phyloP scores from a whole-genome alignment of 2,888 invertebrate genomes.

The Mallateleia sp. region DNA sequence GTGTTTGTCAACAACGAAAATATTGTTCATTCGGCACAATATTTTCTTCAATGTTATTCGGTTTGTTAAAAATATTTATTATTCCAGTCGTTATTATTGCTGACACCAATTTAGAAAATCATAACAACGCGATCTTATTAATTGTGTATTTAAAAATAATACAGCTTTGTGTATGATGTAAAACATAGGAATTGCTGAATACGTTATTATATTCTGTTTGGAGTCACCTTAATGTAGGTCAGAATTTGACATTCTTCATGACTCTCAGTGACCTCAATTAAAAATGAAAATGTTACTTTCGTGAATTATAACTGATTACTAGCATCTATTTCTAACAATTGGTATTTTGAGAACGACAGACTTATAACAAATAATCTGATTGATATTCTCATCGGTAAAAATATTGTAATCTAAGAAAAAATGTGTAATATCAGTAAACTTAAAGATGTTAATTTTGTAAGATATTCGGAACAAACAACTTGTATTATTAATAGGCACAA shows the following conservation, averaged over 20 bases:
- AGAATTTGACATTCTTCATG: slow-evolving; percentile 75
- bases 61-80: background rate
- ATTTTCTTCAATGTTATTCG: background rate
- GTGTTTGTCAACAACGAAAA: too few relatives aligned
- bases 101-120: background rate
- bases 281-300: slow-evolving; percentile 66
- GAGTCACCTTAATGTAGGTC: slow-evolving; percentile 68
- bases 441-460: too few relatives aligned
- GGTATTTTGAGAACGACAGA: slow-evolving; percentile 40
- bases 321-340: slow-evolving; percentile 54
- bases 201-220: slow-evolving; percentile 66
- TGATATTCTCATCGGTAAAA: slow-evolving; percentile 8
- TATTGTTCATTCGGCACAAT: slow-evolving; percentile 33
- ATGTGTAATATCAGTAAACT: background rate
- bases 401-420: slow-evolving; percentile 2
- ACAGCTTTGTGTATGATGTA: slow-evolving; percentile 27
- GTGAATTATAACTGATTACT: slow-evolving; percentile 66
- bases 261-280: slow-evolving; percentile 67
- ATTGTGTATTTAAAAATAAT: slow-evolving; percentile 10
- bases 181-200: slow-evolving; percentile 51
- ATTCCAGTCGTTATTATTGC: background rate
- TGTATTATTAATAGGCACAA: slow-evolving; percentile 10
- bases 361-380: slow-evolving; percentile 5
- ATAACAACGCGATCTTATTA: background rate
- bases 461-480: too few relatives aligned